A percentile compares a stretch with the other conserved stretches of the same genome.
Conservation (phyloP, 2,797 vertebrate genomes). For the Neopelma chrysocephalum region DNA sequence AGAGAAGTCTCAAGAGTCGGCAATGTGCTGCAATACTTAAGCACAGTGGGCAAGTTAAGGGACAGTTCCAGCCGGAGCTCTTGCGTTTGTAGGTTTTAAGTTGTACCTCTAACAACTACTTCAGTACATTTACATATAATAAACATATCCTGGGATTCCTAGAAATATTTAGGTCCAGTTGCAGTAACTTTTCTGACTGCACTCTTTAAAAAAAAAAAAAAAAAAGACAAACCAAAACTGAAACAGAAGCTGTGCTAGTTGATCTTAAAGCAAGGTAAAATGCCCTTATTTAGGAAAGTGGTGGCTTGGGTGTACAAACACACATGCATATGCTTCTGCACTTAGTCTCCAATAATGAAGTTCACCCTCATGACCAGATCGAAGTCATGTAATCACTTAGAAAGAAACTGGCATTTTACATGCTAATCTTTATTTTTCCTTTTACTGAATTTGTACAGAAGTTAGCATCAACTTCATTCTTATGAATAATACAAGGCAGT, state of each 20-base stretch:
- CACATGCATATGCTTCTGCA: conserved; percentile 28
- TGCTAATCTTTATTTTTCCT: neutral
- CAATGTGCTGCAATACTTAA: conserved; percentile 47
- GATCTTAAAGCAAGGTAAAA: neutral
- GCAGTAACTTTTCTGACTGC: neutral
- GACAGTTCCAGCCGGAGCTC: conserved; percentile 27
- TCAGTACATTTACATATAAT: neutral
- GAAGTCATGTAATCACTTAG: neutral
- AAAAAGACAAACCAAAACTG: neutral
- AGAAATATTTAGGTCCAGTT: neutral
- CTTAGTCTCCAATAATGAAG: neutral
- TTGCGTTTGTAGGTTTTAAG: conserved; percentile 71
- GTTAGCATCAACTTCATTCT: neutral
- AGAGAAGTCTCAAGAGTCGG: conserved; percentile 49
- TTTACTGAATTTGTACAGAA: neutral
- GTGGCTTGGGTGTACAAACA: neutral
- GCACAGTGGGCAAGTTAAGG: conserved; percentile 27
- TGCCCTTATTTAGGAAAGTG: neutral
- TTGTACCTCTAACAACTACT: conserved; percentile 26
- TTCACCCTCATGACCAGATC: neutral
- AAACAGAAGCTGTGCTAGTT: neutral
- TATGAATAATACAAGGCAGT: neutral
- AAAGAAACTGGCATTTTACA: neutral
- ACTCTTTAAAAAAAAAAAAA: neutral
- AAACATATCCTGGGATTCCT: neutral